Evolutionary conservation across 1,140 invertebrate genomes (phyloP), one percentile per base, ranked within the genome.

Genomic region (Calycopis cecrops): DNA sequence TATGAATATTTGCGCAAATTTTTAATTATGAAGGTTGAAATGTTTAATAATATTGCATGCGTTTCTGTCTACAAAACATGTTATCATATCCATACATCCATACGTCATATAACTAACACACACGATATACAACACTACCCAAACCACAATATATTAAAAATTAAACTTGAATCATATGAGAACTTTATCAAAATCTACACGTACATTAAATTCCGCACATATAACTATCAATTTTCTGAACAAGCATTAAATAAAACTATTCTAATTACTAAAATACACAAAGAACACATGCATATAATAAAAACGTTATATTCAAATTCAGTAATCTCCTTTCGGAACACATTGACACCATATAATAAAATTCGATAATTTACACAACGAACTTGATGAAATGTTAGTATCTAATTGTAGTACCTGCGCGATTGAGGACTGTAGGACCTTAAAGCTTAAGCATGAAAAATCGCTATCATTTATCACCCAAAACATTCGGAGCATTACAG

Each of bases 291-390:
- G 6, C 21, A 28, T 6, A 28, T 6, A 28, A 28, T 28, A 28
- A 28, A 28, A 28, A 28, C 21, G 6, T 28, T 28, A n/a, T 28
- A 28, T 28, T 3, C 2, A 28, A 28, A 28, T 28, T 28, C 21
- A 6, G 21, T 6, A 6, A 3, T 3, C 6, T 28, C 6, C 21
- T 28, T 3, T 28, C 6, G 21, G 2, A 6, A 28, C 21, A 28
- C 21, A 6, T 3, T 28, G 21, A 28, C 21, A 2, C 12, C 4
- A 40, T 12, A n/a, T 1, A 40, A 4, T 44, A 9, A 44, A 17
- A 44, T 44, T 44, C 40, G 40, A 44, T 6, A 44, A 16, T 17
- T 9, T 44, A 44, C 40, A 44, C 6, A 44, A 9, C 6, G 40
- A 44, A 44, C 14, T 44, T 6, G 14, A 44, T 9, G 17, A 9